phyloP scores from a whole-genome alignment of 1,140 invertebrate genomes.

The Proales similis region DNA sequence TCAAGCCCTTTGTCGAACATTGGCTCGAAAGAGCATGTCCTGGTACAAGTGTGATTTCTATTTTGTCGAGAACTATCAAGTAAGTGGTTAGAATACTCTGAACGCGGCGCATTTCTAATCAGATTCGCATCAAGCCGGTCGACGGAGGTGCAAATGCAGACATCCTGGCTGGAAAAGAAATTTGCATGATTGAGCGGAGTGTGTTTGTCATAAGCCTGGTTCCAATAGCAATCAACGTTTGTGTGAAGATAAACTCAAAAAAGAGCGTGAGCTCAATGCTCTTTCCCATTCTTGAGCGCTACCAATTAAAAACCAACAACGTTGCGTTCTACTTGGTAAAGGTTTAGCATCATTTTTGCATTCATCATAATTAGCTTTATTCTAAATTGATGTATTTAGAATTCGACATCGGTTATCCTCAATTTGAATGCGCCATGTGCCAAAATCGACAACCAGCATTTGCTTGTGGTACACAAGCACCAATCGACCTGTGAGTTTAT shows the following conservation, averaged over 20 bases:
- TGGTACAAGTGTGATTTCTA: conserved; percentile 34
- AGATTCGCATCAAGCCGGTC: background rate
- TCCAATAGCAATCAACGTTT: conserved; percentile 28
- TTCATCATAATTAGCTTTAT: background rate
- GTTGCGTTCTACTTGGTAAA: conserved; percentile 15
- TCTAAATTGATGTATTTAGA: background rate
- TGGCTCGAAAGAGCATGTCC: conserved; percentile 8
- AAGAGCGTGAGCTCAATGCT: background rate
- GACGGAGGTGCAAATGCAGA: background rate
- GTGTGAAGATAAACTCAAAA: conserved; percentile 25
- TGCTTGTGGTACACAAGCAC: conserved; percentile 23
- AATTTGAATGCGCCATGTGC: conserved; percentile 20
- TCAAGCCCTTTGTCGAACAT: conserved; percentile 27
- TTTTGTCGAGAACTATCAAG: conserved; percentile 21
- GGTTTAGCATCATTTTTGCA: background rate
- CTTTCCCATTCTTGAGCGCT: conserved; percentile 19
- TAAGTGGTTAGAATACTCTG: too few relatives aligned
- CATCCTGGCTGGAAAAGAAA: conserved; percentile 8
- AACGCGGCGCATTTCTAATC: too few relatives aligned
- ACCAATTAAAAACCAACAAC: conserved; percentile 2
- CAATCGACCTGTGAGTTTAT: conserved; percentile 4
- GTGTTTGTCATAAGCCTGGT: conserved; percentile 24
- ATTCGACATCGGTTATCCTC: background rate
- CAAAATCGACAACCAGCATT: conserved; percentile 3
- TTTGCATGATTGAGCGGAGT: conserved; percentile 15